Base-by-base conservation (phyloP, 1,140 invertebrate genomes). In the Propsilocerus akamusi region DNA sequence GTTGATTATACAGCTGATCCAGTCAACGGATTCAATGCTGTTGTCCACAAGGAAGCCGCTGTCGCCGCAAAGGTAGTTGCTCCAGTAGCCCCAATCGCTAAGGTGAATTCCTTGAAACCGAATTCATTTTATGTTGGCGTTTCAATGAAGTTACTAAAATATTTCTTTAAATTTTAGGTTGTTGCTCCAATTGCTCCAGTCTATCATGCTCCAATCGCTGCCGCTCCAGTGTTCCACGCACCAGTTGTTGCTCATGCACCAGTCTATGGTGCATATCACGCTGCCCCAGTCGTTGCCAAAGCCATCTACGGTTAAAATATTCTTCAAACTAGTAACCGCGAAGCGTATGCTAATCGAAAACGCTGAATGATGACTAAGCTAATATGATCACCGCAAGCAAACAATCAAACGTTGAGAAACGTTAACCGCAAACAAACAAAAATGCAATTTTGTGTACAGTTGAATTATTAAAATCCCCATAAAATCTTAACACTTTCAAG, bases 1-100 rank as follows among this genome's bases (percentile, higher is more conserved):
- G 74, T 75, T 47, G 68, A 68, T 51, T 76, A 76, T 62, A 66
- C 67, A 49, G 73, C 73, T 34, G 70, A 73, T 51, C 52, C 57
- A 34, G 60, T 73, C 52, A 73, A 72, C 55, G 72, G 70, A 56
- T 73, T 75, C 64, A 74, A 75, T 57, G 72, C 72, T 24, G 67
- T 74, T 25, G 72, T 75, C 10, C 71, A 72, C 57, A 72, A 73
- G 55, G 70, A 72, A 57, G 64, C 71, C 25, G 68, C 69, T 5
- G 59, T 65, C 12, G 57, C 62, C 5, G 62, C 64, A 17, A 41
- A 41, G 5, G 56, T 56, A 26, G 62, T 56, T 17, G 56, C 56
- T 47, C 59, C 59, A 25, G 61, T 57, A 6, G 48, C 50, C n/a
- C 51, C 51, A 20, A 49, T 47, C 10, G 26, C 51, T 23, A 55